These are phyloP conservation scores for Acestrorhynchus altus DNA, from an alignment of 2,797 vertebrate species.

Conservation along the genomic window DNA sequence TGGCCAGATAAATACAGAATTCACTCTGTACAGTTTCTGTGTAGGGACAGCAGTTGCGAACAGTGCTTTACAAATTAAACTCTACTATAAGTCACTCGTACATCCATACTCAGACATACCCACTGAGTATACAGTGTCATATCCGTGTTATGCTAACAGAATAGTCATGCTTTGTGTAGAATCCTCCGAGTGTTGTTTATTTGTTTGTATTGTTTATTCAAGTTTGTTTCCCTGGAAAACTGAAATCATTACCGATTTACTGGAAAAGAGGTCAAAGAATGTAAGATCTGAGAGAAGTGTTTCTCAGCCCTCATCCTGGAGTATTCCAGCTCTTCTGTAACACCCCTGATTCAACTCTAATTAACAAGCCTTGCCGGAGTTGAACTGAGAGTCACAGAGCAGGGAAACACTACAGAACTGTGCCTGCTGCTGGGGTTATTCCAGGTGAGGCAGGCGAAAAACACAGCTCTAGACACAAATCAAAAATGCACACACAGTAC, in stretches of 20 bases:
- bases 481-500: neutral
- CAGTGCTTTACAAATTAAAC: neutral
- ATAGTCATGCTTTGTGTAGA: constrained; percentile 7
- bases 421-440: neutral
- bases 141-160: constrained; percentile 16
- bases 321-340: neutral
- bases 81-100: neutral
- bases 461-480: neutral
- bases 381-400: too few relatives aligned
- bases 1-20: constrained; percentile 2
- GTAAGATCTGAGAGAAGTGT: neutral
- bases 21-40: neutral
- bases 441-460: neutral
- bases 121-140: neutral
- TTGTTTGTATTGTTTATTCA: neutral
- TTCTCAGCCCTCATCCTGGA: neutral
- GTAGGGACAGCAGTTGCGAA: neutral
- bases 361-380: too few relatives aligned
- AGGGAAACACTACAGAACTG: neutral
- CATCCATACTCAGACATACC: constrained; percentile 27
- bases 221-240: too few relatives aligned
- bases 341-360: neutral
- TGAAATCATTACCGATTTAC: neutral
- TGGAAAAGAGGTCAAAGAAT: neutral
- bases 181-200: neutral